A percentile compares a stretch with the other conserved stretches of the same genome.
phyloP scores from a whole-genome alignment of 2,797 vertebrate genomes.

The Xerus rutilus region DNA sequence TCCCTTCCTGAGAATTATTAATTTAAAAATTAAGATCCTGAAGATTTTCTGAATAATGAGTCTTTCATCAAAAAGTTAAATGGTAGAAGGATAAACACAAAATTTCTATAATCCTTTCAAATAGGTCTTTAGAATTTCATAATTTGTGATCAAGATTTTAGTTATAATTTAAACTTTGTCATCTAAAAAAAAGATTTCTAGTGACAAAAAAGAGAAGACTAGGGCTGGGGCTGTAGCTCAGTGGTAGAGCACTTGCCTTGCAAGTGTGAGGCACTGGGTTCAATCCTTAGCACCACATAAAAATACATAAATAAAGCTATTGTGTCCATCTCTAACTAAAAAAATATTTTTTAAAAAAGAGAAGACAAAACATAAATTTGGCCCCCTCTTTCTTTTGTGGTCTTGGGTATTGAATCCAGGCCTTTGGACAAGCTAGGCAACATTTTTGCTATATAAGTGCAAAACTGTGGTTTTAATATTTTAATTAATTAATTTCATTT shows the following conservation, averaged over 20 bases:
- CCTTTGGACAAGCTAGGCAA: background rate
- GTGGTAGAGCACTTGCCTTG: too few relatives aligned
- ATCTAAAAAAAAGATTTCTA: constrained; percentile 32
- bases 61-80: constrained; percentile 52
- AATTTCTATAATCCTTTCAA: constrained; percentile 30
- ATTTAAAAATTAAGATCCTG: constrained; percentile 37
- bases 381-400: too few relatives aligned
- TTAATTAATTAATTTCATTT: background rate
- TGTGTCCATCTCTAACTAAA: too few relatives aligned
- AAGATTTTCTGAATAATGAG: constrained; percentile 19
- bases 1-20: background rate
- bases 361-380: constrained; percentile 23
- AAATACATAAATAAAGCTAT: too few relatives aligned
- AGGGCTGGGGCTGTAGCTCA: too few relatives aligned
- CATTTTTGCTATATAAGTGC: constrained; percentile 16
- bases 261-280: too few relatives aligned
- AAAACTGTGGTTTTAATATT: constrained; percentile 37
- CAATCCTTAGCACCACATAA: too few relatives aligned
- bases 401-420: background rate
- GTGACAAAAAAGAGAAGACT: background rate
- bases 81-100: background rate
- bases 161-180: constrained; percentile 28
- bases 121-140: constrained; percentile 41
- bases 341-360: background rate
- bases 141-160: constrained; percentile 44